Percentiles rank a stretch among this genome's conserved stretches.
Conservation (phyloP, 1,140 invertebrate genomes). For the Lepidurus arcticus region DNA sequence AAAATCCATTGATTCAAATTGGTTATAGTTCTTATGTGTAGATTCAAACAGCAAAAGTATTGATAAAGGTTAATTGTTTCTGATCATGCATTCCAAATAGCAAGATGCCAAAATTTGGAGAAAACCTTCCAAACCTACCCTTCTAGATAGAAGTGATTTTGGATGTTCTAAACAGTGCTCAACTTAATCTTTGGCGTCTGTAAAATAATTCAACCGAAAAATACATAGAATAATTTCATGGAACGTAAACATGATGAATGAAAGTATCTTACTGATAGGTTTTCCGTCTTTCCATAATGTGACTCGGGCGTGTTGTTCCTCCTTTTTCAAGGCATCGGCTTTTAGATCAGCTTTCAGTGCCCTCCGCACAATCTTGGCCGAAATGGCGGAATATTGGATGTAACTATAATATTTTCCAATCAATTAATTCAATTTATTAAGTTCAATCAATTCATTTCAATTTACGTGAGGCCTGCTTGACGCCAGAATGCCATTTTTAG, state of each 20-base stretch:
- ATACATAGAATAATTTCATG: background rate
- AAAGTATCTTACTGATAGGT: slow-evolving; percentile 62
- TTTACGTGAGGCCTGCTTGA: slow-evolving; percentile 34
- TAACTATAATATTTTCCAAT: slow-evolving; percentile 56
- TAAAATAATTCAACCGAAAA: background rate
- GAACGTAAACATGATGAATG: background rate
- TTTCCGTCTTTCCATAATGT: slow-evolving; percentile 81
- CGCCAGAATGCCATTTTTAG: slow-evolving; percentile 34
- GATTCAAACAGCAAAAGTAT: background rate
- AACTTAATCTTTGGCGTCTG: background rate
- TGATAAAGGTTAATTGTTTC: background rate
- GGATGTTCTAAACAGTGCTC: background rate
- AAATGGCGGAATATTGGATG: slow-evolving; percentile 86
- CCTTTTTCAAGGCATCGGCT: slow-evolving; percentile 66
- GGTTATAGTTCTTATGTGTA: background rate
- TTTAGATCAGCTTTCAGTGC: slow-evolving; percentile 67
- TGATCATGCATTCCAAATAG: background rate
- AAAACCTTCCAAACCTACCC: background rate
- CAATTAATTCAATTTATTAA: no score
- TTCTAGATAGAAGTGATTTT: background rate
- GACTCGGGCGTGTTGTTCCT: slow-evolving; percentile 66
- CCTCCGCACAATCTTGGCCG: slow-evolving; percentile 69
- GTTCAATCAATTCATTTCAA: no score
- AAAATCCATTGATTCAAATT: background rate
- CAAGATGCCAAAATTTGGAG: background rate